Conservation (phyloP, 1,140 invertebrate genomes). For the Atta texana region DNA sequence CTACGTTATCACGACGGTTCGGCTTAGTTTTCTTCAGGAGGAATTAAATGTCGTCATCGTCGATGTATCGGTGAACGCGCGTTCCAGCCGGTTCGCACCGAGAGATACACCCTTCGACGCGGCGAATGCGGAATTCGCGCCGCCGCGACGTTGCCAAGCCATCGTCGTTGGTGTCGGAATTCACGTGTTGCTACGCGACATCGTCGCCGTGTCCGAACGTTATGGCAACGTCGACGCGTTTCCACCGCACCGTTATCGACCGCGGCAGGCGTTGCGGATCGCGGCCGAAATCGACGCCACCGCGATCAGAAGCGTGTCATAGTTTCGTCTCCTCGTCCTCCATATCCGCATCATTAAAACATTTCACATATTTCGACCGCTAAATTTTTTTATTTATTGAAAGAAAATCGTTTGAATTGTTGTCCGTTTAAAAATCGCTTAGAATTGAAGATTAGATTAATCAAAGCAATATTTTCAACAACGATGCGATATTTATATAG, state of each 20-base stretch:
- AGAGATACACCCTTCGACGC: constrained; percentile 19
- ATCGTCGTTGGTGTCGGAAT: constrained; percentile 24
- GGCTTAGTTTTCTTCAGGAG: no score
- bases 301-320: not conserved
- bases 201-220: constrained; percentile 29
- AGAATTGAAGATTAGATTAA: not conserved
- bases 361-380: not conserved
- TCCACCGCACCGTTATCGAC: constrained; percentile 74
- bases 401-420: not conserved
- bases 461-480: not conserved
- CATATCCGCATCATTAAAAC: not conserved
- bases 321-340: no score
- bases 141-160: constrained; percentile 64
- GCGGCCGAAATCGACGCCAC: constrained; percentile 67
- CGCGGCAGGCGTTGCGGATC: constrained; percentile 65
- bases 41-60: not conserved
- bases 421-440: not conserved
- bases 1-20: no score
- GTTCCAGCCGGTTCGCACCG: not conserved
- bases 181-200: constrained; percentile 71
- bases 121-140: constrained; percentile 67
- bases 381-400: not conserved
- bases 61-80: not conserved
- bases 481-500: not conserved
- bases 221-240: constrained; percentile 71